Evolutionary conservation across 2,888 invertebrate species (phyloP), one percentile per base, ranked within the genome.

Genomic region (Spisula solida): DNA sequence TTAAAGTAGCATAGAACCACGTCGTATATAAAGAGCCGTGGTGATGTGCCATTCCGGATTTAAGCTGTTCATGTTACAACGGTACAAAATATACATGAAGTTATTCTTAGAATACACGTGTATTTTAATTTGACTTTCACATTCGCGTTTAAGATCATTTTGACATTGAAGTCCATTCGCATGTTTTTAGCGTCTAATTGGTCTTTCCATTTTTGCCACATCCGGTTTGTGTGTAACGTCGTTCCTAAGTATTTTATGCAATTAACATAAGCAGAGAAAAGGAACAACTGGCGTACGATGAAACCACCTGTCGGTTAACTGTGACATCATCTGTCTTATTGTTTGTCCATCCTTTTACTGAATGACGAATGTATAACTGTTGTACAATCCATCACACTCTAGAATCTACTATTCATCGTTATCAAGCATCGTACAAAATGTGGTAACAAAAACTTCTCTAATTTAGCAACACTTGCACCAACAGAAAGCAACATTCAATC

Each of bases 271-370:
- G 18, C 34, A 75, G 34, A n/a, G 25, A n/a, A 20, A 25, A 75
- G 12, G n/a, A 31, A 75, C 34, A 14, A 34, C 18, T 34, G 12
- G 25, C 75, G 25, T 18, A 83, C n/a, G 51, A 83, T 79, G 47
- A 85, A 85, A 85, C 51, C 85, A 85, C 85, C 85, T 85, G 85
- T 51, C 78, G 41, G 51, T 85, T 31, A 78, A 79, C n/a, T n/a
- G 51, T 79, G 55, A 31, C 79, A 79, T 51, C 16, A 85, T 85
- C 85, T 85, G 41, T 85, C 85, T 85, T 85, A 29, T 34, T 79
- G 55, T 85, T 85, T 56, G 85, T 85, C 85, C 85, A 85, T 85
- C 85, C 85, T 34, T 34, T 75, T 10, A 14, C 14, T 51, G 47
- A 51, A 85, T 85, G 85, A 85, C 79, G 85, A 79, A 85, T 85